These are phyloP conservation scores for Papilio machaon DNA, from an alignment of 1,140 invertebrate genomes.

Conservation along the genomic window DNA sequence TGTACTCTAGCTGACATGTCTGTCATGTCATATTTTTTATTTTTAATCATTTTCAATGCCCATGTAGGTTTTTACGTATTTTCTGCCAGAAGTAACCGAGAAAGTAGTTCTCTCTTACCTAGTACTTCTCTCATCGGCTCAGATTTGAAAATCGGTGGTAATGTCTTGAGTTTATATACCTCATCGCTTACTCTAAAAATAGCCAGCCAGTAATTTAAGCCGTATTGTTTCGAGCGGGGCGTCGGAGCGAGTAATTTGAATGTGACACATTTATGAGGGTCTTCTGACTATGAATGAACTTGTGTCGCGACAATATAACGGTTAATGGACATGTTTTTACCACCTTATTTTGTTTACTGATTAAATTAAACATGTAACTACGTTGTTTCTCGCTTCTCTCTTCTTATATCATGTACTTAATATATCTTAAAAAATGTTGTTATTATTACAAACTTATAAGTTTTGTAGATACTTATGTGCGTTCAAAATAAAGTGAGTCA, in stretches of 20 bases:
- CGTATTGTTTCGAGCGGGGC: slow-evolving; percentile 1
- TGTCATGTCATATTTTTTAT: too few relatives aligned
- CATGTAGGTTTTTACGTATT: too few relatives aligned
- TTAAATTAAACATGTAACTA: background rate
- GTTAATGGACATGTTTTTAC: background rate
- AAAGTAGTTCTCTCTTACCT: too few relatives aligned
- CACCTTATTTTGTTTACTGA: background rate
- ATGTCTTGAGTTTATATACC: background rate
- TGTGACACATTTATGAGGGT: slow-evolving; percentile 24
- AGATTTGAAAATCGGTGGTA: too few relatives aligned
- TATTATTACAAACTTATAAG: too few relatives aligned
- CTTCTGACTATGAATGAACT: slow-evolving; percentile 28
- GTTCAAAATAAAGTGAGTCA: background rate
- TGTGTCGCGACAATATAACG: background rate
- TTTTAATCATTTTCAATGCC: too few relatives aligned
- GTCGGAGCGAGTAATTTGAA: slow-evolving; percentile 13
- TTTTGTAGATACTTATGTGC: too few relatives aligned
- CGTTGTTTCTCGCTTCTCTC: background rate
- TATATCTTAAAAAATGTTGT: too few relatives aligned
- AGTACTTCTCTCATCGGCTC: too few relatives aligned
- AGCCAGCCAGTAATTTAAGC: slow-evolving; percentile 6
- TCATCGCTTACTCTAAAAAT: slow-evolving; percentile 1
- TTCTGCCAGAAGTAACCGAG: too few relatives aligned
- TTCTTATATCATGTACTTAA: too few relatives aligned
- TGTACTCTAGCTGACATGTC: too few relatives aligned